phyloP scores from a whole-genome alignment of 2,797 vertebrate genomes.

The Amphiprion clarkii region DNA sequence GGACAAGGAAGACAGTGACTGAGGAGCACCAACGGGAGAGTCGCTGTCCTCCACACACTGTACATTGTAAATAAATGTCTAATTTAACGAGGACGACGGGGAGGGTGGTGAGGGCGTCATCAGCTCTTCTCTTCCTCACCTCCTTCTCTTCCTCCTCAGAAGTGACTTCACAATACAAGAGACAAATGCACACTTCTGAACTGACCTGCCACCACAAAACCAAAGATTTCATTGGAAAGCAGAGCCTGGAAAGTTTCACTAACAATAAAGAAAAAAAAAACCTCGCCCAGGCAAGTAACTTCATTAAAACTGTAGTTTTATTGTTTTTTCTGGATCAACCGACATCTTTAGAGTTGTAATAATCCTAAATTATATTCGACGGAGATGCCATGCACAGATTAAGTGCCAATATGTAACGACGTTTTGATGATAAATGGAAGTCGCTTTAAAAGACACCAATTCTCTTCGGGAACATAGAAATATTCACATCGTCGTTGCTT shows the following conservation, averaged over 20 bases:
- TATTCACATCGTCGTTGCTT: no score
- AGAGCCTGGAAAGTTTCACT: slow-evolving; percentile 81
- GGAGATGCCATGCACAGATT: not conserved
- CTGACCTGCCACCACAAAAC: slow-evolving; percentile 89
- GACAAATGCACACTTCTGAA: slow-evolving; percentile 10
- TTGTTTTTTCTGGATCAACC: slow-evolving; percentile 18
- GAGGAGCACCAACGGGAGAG: slow-evolving; percentile 1
- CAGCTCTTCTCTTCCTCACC: slow-evolving; percentile 20
- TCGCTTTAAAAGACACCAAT: not conserved
- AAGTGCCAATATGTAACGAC: not conserved
- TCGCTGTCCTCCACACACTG: slow-evolving; percentile 53
- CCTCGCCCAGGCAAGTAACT: not conserved
- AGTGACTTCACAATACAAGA: slow-evolving; percentile 19
- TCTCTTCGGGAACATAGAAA: not conserved
- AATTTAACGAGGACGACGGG: slow-evolving; percentile 89
- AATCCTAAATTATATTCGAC: not conserved
- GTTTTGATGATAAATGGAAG: no score
- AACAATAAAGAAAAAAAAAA: slow-evolving; percentile 71
- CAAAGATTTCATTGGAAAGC: slow-evolving; percentile 93
- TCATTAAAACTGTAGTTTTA: not conserved
- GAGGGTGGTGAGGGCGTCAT: slow-evolving; percentile 71
- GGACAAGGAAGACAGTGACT: slow-evolving; percentile 92
- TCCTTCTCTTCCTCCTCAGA: slow-evolving; percentile 19
- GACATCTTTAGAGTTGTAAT: slow-evolving; percentile 7
- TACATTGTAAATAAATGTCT: slow-evolving; percentile 89